Evolutionary conservation across 2,113 vertebrate genomes (phyloP).

Genomic region (Nerophis lumbriciformis): DNA sequence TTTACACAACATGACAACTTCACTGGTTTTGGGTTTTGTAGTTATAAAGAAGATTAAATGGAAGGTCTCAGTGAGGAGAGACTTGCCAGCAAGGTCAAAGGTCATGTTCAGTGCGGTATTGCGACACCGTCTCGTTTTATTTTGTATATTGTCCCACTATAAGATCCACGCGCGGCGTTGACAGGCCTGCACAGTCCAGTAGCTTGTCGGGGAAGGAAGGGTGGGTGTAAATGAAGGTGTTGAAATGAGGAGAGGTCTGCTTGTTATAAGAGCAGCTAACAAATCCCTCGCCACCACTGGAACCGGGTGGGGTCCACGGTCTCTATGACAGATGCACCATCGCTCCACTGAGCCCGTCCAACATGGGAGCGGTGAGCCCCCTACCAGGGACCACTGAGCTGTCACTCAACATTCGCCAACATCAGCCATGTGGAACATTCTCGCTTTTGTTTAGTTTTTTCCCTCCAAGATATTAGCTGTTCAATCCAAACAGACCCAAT

Average conservation of each 20-base stretch:
- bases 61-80: no score
- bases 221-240: not conserved
- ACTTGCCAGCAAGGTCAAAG: no score
- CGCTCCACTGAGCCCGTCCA: constrained; percentile 5
- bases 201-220: not conserved
- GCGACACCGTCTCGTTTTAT: not conserved
- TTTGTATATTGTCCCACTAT: not conserved
- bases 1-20: no score
- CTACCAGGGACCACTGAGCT: not conserved
- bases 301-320: not conserved
- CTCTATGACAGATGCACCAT: constrained; percentile 1
- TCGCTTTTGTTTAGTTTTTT: not conserved
- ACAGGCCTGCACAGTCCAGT: not conserved
- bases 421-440: constrained; percentile 1
- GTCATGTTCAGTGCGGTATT: no score
- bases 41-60: no score
- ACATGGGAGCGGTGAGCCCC: not conserved
- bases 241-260: constrained; percentile 5
- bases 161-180: not conserved
- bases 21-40: no score
- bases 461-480: no score
- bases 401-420: not conserved
- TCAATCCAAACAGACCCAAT: no score
- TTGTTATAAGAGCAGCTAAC: constrained; percentile 2
- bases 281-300: not conserved